These are phyloP conservation scores for Abramis brama DNA, from an alignment of 2,113 vertebrate species.

Conservation along the genomic window DNA sequence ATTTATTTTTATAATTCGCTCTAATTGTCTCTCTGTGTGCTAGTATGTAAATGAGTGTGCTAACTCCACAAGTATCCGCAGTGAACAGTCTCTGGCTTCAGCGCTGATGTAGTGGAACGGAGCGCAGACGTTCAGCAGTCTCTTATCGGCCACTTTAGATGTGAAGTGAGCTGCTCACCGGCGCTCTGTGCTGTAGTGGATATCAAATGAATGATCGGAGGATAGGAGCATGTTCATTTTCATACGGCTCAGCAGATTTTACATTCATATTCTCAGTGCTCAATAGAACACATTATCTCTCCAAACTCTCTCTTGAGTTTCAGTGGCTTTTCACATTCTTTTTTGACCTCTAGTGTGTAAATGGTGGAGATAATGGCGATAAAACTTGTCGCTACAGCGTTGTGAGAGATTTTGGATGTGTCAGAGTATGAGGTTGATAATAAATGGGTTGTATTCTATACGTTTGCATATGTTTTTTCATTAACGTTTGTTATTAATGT, in stretches of 20 bases:
- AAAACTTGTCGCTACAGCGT: neutral
- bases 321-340: constrained; percentile 8
- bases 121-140: neutral
- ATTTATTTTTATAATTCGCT: neutral
- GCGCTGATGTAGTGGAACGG: neutral
- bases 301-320: constrained; percentile 22
- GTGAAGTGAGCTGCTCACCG: constrained; percentile 15
- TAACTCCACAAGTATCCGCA: neutral
- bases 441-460: neutral
- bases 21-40: neutral
- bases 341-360: constrained; percentile 17
- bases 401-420: neutral
- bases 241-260: constrained; percentile 19
- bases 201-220: constrained; percentile 26
- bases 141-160: constrained; percentile 16
- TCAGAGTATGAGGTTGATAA: neutral
- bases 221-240: constrained; percentile 23
- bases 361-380: neutral
- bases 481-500: neutral
- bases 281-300: constrained; percentile 17
- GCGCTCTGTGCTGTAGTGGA: constrained; percentile 1
- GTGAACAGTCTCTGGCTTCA: neutral
- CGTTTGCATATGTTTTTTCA: neutral
- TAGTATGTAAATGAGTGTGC: neutral
- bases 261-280: neutral